Base-by-base conservation (phyloP, 1,140 invertebrate species). In the Penaeus vannamei region DNA sequence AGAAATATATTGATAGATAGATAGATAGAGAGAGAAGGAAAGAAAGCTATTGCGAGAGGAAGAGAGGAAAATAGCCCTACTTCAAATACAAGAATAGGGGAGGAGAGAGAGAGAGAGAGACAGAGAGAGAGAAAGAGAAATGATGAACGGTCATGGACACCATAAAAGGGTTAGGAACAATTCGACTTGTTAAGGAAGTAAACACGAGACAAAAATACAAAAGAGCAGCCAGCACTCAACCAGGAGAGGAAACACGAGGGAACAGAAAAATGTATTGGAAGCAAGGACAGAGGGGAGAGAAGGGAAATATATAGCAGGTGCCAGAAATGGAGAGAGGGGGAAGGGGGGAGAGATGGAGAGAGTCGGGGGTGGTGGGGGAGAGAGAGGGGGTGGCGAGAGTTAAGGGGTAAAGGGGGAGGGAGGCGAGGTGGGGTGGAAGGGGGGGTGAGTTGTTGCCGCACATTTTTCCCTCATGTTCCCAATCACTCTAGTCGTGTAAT, bases 201-300 rank as follows among this genome's bases (percentile, higher is more conserved):
- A 59, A 23, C 46, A 72, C 20, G 14, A 76, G 20, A 72, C 19
- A 69, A 85, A 32, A 85, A 85, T 85, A 60, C 17, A 17, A 85
- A 76, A 36, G 66, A 85, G 77, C 77, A 72, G n/a, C 59, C 72
- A 32, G 84, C 46, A 60, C 84, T 53, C 36, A 85, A 72, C 23
- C 69, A 61, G 60, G 61, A 69, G 60, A 69, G 46, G 81, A 83
- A 87, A 72, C 79, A 66, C 36, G 64, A 72, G 79, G 83, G 62
- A 85, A 87, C 69, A 72, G 83, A 80, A 80, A 59, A 36, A 62
- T 42, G 81, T 76, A 83, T 87, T 87, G 60, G 64, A 87, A 80
- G 61, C 60, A 83, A 87, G 86, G 86, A 72, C 61, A 87, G 86
- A 87, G 86, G 86, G 86, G 86, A 87, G 86, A 61, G 62, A 85